Evolutionary conservation across 2,888 invertebrate species (phyloP), one percentile per base, ranked within the genome.

Genomic region (Agrypnus murinus): DNA sequence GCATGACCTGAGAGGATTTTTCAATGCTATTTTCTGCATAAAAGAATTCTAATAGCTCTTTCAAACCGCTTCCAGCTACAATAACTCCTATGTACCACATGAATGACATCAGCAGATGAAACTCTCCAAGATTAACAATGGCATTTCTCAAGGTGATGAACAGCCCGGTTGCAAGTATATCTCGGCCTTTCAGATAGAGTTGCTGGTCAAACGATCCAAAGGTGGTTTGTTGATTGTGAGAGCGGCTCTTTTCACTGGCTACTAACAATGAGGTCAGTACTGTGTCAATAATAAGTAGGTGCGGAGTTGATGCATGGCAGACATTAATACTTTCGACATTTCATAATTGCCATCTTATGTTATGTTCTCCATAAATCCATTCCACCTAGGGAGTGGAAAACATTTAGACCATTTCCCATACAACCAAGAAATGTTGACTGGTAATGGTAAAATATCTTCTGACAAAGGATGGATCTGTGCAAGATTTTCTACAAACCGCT

Each of bases 301-400:
- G 53, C 14, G 14, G 45, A 9, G 9, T 38, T 9, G 38, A 38
- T 9, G 38, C 9, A 38, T 9, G 38, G 38, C 2, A 38, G 38
- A 9, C 9, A 38, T n/a, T n/a, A 38, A 31, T 19, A 31, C 32
- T 31, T n/a, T 38, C 5, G 38, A 38, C 9, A 2, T 3, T 6
- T 38, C 2, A n/a, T 6, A 38, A 3, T 3, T 2, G 9, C 9
- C 10, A 2, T 9, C 38, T 3, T 38, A 2, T 2, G 78, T 79
- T 58, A 72, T 57, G 58, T 69, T 36, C 55, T 77, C 76, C 79
- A 81, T 79, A 68, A 80, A 81, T 10, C 79, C 77, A 72, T 78
- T 81, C 80, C 80, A 81, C 53, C 80, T 65, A 32, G 71, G 66
- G 14, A 74, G n/a, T n/a, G n/a, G n/a, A n/a, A n/a, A n/a, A n/a